Base-by-base conservation (phyloP, 23 tunicate genomes). In the Halocynthia roretzi region DNA sequence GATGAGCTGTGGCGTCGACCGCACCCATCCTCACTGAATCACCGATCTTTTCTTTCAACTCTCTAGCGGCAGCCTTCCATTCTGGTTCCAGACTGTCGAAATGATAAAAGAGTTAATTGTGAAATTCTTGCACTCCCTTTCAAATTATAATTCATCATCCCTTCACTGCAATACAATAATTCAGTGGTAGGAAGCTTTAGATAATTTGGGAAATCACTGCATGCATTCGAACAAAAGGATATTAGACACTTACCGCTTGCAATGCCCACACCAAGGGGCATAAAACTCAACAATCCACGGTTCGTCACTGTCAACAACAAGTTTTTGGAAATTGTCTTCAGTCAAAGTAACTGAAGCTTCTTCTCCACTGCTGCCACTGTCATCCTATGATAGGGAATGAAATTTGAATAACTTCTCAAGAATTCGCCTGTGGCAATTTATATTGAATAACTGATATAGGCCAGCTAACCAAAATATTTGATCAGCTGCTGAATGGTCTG, bases 241-340 rank as follows among this genome's bases (percentile, higher is more conserved):
- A 18, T 68, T 31, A 31, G 44, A 31, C 44, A 67, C 84, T 74
- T 68, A 89, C 93, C 87, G 80, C 67, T 96, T 92, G 80, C 99
- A 96, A 71, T 96, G 99, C 7, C 99, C 99, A 75, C 99, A 96
- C 99, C 99, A 96, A 9, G 99, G 99, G 5, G 99, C 99, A 85
- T 68, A 96, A 61, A 96, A 96, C 65, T 96, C 99, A 40, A 96
- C 99, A 7, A 96, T 68, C 99, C 99, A 96, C 18, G 99, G 88
- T 76, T 89, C 96, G 11, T 91, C 80, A 50, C 99, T 77, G 18
- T 96, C 84, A 40, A 96, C 31, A 6, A 96, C 99, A 6, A 85
- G 81, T 52, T 85, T 80, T 54, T 79, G 60, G 86, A 96, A 96
- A 81, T 96, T 96, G 60, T 81, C 67, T 85, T 96, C 99, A 54